Conservation (phyloP, 2,797 vertebrate species). For the Tauraco hartlaubi region DNA sequence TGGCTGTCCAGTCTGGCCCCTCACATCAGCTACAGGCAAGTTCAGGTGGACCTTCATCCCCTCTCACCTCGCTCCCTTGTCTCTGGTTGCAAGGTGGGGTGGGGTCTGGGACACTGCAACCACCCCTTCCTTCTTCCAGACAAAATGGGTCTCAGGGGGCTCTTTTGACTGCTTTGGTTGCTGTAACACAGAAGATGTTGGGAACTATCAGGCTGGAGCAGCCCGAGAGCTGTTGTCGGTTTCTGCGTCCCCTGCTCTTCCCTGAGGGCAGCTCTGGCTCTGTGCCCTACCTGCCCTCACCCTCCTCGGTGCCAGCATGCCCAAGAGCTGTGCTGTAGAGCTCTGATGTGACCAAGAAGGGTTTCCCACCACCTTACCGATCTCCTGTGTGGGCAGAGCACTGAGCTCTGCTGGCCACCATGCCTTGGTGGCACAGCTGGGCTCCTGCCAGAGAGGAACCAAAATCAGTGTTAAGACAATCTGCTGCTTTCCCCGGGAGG, state of each 20-base stretch:
- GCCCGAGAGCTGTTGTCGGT: accelerated
- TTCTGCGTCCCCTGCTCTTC: background rate
- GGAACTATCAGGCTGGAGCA: background rate
- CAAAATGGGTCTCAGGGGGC: background rate
- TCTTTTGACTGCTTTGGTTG: background rate
- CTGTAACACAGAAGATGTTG: background rate
- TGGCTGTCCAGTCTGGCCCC: background rate
- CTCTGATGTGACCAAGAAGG: background rate
- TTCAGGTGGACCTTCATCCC: background rate
- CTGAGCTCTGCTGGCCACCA: background rate
- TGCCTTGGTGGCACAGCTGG: background rate
- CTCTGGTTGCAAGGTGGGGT: background rate
- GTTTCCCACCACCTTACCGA: background rate
- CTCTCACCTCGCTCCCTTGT: accelerated
- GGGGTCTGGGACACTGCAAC: background rate
- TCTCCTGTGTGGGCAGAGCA: background rate
- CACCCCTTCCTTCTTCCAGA: background rate
- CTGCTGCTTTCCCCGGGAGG: background rate
- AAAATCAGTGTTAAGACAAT: background rate
- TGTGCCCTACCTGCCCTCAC: background rate
- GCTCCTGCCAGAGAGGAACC: background rate
- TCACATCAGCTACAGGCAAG: background rate
- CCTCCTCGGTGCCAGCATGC: accelerated
- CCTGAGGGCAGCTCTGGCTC: accelerated
- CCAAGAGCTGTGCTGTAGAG: background rate